Evolutionary conservation across 2,113 vertebrate genomes (phyloP).

Genomic region (Poeciliopsis prolifica): DNA sequence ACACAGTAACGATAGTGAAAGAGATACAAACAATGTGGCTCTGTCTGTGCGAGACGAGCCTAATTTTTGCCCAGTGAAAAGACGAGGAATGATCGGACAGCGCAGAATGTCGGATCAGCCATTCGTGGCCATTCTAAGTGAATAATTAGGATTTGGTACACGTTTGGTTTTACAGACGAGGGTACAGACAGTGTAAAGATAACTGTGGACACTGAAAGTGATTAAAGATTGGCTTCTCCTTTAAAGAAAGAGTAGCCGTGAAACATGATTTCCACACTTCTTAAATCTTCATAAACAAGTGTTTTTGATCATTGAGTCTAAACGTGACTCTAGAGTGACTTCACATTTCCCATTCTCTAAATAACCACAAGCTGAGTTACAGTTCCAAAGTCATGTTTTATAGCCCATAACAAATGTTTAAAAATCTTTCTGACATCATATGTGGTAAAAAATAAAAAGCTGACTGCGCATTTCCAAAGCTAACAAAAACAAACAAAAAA

Average conservation of each 20-base stretch:
- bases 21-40: conserved; percentile 18
- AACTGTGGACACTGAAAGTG: not conserved
- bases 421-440: conserved; percentile 15
- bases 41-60: conserved; percentile 17
- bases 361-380: conserved; percentile 7
- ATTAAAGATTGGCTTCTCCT: not conserved
- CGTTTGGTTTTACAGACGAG: conserved; percentile 11
- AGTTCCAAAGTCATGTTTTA: conserved; percentile 18
- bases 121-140: conserved; percentile 1
- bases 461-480: conserved; percentile 4
- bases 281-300: not conserved
- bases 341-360: conserved; percentile 29
- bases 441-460: not conserved
- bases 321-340: conserved; percentile 8
- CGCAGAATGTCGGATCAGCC: conserved; percentile 16
- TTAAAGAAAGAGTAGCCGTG: not conserved
- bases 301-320: conserved; percentile 2
- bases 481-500: conserved; percentile 35
- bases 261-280: conserved; percentile 1
- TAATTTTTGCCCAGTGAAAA: conserved; percentile 37
- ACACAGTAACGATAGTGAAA: conserved; percentile 13
- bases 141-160: conserved; percentile 10
- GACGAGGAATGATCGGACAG: conserved; percentile 63
- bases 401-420: not conserved
- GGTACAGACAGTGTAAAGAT: not conserved